Evolutionary conservation across 2,888 invertebrate species (phyloP), one percentile per base, ranked within the genome.

Genomic region (Acanthopleura granulata): DNA sequence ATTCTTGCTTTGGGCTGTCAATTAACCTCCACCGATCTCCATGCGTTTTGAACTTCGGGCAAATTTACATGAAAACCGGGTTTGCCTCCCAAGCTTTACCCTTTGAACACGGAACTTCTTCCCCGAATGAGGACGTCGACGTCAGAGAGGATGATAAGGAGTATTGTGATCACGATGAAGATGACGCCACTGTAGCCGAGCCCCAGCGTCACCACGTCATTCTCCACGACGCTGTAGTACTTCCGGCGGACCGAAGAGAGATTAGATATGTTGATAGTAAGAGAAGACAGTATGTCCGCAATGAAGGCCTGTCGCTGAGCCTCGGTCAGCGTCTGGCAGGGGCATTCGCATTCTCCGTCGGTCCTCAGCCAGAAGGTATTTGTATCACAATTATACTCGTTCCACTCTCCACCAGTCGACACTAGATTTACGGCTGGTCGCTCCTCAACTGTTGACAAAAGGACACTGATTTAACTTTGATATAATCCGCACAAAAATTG

Each of bases 61-160:
- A 40, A 40, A 3, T 40, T 40, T 40, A 40, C 3, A 40, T 9
- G 9, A 40, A 40, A 40, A 40, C 9, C 9, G 40, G 40, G 3
- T 40, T 40, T 40, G 40, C 9, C 40, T 40, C 9, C 40, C 9
- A 9, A 40, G 40, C 40, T 40, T 40, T 40, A 40, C 40, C 40
- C 40, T 9, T 40, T 40, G 40, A 40, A 40, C 3, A 40, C 40
- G 3, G 40, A 3, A 40, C 40, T 57, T 57, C 57, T 3, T 57
- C 57, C 57, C 18, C 57, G 57, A n/a, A 57, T n/a, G n/a, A 57
- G 22, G 22, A 57, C 57, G 57, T 57, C 57, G 57, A 57, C 22
- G 22, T 57, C 57, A 22, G n/a, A 57, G 22, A 57, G 57, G 4
- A 57, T 18, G 18, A 57, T 57, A 3, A 57, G n/a, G 6, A 57